Evolutionary conservation across 1,140 invertebrate species (phyloP), one percentile per base, ranked within the genome.

Genomic region (Drosophila nebulosa): DNA sequence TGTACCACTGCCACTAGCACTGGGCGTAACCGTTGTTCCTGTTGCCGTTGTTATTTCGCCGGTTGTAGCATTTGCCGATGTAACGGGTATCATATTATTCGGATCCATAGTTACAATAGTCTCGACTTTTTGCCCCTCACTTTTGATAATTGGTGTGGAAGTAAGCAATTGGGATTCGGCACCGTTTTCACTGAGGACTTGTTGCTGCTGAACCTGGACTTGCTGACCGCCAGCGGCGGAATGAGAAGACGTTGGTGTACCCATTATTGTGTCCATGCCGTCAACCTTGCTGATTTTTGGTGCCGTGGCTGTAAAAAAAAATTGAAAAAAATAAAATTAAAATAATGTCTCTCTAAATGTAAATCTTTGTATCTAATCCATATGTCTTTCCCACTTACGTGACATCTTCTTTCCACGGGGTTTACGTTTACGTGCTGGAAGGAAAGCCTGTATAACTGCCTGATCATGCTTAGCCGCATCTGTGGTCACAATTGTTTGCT

Each of bases 381-480:
- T 1, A 1, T 2, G 0, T 4, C 22, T 50, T 12, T 36, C 12
- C 4, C 16, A 88, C 88, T 80, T 90, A 90, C 89, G 84, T 70
- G 89, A 84, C 77, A 86, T 84, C 78, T 92, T 92, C 66, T 91
- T 91, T 4, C 77, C 79, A 14, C 90, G 72, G 26, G 91, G 91
- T 64, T 92, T 92, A 6, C 92, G 86, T 57, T 92, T 92, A n/a
- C 92, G 86, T 66, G 91, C 86, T 22, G 92, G 92, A 18, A 92
- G 86, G 63, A 92, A 91, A 64, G 92, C 88, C 73, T 92, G 92
- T 39, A 92, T 92, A 5, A 92, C 91, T 61, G 81, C 81, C 83
- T 86, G 81, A 59, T 86, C 81, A 68, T 92, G 91, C 53, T 92
- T 91, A 26, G 91, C 80, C 35, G 91, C 76, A 53, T 90, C 88